Percentiles rank a stretch among this genome's conserved stretches.
Conservation (phyloP, 2,113 vertebrate species). For the Pteropus alecto region DNA sequence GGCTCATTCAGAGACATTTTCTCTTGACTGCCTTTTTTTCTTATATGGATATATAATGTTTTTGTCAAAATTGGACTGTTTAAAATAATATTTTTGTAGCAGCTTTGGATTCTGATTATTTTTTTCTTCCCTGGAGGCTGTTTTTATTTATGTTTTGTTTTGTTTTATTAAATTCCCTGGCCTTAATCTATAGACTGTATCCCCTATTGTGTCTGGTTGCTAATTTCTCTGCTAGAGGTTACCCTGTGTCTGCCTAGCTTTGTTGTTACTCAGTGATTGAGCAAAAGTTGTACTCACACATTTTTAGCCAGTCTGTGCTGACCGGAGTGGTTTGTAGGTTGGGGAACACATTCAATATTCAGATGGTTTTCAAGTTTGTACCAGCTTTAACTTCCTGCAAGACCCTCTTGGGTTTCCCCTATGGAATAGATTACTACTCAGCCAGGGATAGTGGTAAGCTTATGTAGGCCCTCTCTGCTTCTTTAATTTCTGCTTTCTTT, state of each 20-base stretch:
- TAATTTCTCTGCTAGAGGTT: not conserved
- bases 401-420: not conserved
- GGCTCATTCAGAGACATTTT: not conserved
- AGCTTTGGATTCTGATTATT: slow-evolving; percentile 1
- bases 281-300: not conserved
- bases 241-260: not conserved
- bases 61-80: not conserved
- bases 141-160: not conserved
- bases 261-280: not conserved
- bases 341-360: not conserved
- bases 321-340: not conserved
- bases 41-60: not conserved
- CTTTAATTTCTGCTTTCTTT: not conserved
- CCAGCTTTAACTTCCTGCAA: not conserved
- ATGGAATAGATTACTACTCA: not conserved
- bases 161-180: not conserved
- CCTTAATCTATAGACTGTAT: not conserved
- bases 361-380: not conserved
- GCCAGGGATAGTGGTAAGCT: not conserved
- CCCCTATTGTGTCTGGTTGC: not conserved
- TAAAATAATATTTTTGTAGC: not conserved
- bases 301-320: not conserved
- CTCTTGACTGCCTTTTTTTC: not conserved
- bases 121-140: not conserved
- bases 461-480: not conserved